Evolutionary conservation across 2,888 invertebrate genomes (phyloP).

Genomic region (Achlya flavicornis): DNA sequence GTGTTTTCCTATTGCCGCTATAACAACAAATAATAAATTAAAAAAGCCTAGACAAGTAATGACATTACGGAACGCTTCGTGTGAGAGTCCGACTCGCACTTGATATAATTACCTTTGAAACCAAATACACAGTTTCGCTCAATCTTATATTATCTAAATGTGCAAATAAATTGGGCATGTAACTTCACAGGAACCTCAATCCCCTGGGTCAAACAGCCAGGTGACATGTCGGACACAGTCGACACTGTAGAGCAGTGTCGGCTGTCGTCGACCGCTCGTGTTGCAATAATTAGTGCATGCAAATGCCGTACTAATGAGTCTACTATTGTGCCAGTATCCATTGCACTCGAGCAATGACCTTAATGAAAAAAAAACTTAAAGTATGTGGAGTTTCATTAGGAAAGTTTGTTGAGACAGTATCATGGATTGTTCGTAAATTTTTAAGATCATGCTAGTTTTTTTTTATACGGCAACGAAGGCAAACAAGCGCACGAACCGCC

Average conservation of each 20-base stretch:
- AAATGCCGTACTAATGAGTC: constrained; percentile 59
- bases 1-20: too few relatives aligned
- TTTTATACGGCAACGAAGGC: too few relatives aligned
- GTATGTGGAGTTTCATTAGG: neutral
- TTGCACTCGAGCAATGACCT: constrained; percentile 20
- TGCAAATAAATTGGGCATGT: constrained; percentile 4
- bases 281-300: constrained; percentile 63
- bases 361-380: constrained; percentile 16
- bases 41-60: too few relatives aligned
- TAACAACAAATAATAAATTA: too few relatives aligned
- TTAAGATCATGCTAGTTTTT: too few relatives aligned
- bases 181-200: constrained; percentile 7
- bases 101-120: too few relatives aligned
- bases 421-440: neutral
- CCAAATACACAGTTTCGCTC: neutral
- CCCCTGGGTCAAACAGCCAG: constrained; percentile 8
- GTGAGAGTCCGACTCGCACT: too few relatives aligned
- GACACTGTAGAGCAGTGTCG: constrained; percentile 19
- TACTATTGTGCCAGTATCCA: constrained; percentile 46
- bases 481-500: too few relatives aligned
- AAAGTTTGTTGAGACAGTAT: neutral
- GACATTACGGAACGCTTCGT: too few relatives aligned
- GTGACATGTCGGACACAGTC: constrained; percentile 15
- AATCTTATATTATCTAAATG: neutral
- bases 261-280: constrained; percentile 37